Evolutionary conservation across 2,888 invertebrate genomes (phyloP), one percentile per base, ranked within the genome.

Genomic region (Campaea margaritaria): DNA sequence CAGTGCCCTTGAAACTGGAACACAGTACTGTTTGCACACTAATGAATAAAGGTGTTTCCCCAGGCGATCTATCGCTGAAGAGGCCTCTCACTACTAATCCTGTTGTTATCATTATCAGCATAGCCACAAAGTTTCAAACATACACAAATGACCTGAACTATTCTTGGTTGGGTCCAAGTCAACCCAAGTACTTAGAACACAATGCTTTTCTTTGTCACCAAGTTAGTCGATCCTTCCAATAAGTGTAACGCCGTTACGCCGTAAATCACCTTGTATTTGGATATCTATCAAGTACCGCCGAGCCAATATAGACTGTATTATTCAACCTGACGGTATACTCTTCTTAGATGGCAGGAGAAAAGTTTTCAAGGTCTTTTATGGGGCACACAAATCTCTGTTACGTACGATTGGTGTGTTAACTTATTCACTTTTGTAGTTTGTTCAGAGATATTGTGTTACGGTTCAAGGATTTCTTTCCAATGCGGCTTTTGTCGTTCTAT

Each of bases 131-230:
- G 10, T 10, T 15, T 42, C n/a, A 28, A n/a, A 44, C 44, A 44
- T 44, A n/a, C 14, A 27, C 48, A 43, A 36, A 14, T 31, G 9
- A 16, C 27, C 36, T 27, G 27, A 42, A 58, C 58, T 44, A 46
- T 21, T 10, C 41, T 42, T 16, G 64, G 42, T 58, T 64, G 72
- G 74, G 75, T 72, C 73, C 70, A 81, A 77, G 74, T 76, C 73
- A 74, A 74, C 73, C 73, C 70, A 80, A 77, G 74, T 76, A 81
- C 74, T 82, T 73, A 63, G 68, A 79, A 78, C 78, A 83, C 83
- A 84, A 84, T 81, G 66, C 69, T 67, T 82, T 82, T 75, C 52
- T 48, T 44, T 38, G 28, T 47, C 52, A 47, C 31, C 14, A 10
- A 13, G 45, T 74, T 76, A 69, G 57, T 64, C 13, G 55, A 54